Evolutionary conservation across 2,888 invertebrate genomes (phyloP), one percentile per base, ranked within the genome.

Genomic region (Bellardia bayeri): DNA sequence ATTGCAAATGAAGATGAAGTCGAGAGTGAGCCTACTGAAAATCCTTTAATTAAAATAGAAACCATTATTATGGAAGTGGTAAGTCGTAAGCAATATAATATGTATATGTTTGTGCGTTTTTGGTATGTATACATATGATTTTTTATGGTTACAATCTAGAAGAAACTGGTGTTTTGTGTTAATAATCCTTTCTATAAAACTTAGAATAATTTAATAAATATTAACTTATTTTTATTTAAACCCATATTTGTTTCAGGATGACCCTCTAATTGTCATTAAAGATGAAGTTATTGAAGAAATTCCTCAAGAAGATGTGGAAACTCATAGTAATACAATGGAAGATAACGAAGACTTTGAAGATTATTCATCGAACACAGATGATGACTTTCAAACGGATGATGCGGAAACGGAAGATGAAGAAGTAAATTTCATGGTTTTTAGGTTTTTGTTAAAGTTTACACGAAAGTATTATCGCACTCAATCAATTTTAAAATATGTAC

Each of bases 231-330:
- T 33, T 4, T 33, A 33, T 33, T 13, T 13, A 7, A 4, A 61
- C 3, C 2, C 14, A 8, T 16, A 42, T 37, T 58, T n/a, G 1
- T 75, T 80, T 63, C 14, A 85, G 85, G 74, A 85, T 45, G 85
- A 85, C 11, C 85, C 85, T 11, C 30, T 85, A 54, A 61, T 78
- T 30, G 80, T 68, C 16, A 54, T 85, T 42, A 80, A 80, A 75
- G 54, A 68, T 54, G 79, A 85, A 68, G 2, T 49, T 30, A 8
- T 42, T 37, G 61, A 51, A 37, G 54, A 54, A 61, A 75, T 23
- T 49, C 40, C 0, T 40, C 42, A 49, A 0, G 66, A 80, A 40
- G 42, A 33, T 7, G 23, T 4, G 3, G 33, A 11, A 33, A 23
- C 16, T 30, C 13, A n/a, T 16, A 54, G 9, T 23, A 68, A 80